These are phyloP conservation scores for Lutjanus campechanus DNA, from an alignment of 2,797 vertebrate species.

Conservation along the genomic window DNA sequence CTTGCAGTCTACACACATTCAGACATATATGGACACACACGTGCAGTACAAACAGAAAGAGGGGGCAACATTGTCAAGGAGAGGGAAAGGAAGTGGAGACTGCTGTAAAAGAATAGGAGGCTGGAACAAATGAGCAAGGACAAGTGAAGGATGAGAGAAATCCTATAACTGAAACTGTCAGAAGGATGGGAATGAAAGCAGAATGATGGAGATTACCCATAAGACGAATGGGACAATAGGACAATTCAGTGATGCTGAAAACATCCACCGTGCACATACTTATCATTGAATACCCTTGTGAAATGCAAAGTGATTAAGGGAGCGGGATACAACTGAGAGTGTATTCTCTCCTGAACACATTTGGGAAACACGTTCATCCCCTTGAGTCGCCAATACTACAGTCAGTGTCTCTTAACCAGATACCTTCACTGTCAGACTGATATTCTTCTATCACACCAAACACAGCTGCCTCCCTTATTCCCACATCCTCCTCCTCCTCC, in stretches of 20 bases:
- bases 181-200: constrained; percentile 19
- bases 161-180: constrained; percentile 55
- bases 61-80: constrained; percentile 8
- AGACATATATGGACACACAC: constrained; percentile 4
- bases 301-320: constrained; percentile 24
- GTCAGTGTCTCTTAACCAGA: not conserved
- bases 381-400: not conserved
- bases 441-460: not conserved
- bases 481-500: not conserved
- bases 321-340: not conserved
- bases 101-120: constrained; percentile 22
- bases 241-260: constrained; percentile 30
- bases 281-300: constrained; percentile 25
- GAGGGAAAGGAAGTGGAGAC: not conserved
- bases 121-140: constrained; percentile 34
- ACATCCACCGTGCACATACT: constrained; percentile 11
- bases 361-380: not conserved
- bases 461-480: not conserved
- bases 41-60: constrained; percentile 4
- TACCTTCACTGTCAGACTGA: not conserved
- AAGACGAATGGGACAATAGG: constrained; percentile 17
- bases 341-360: constrained; percentile 14
- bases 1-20: constrained; percentile 20
- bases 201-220: constrained; percentile 49
- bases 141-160: constrained; percentile 50